These are phyloP conservation scores for Pelodiscus sinensis DNA, from an alignment of 2,113 vertebrate species.

Conservation along the genomic window DNA sequence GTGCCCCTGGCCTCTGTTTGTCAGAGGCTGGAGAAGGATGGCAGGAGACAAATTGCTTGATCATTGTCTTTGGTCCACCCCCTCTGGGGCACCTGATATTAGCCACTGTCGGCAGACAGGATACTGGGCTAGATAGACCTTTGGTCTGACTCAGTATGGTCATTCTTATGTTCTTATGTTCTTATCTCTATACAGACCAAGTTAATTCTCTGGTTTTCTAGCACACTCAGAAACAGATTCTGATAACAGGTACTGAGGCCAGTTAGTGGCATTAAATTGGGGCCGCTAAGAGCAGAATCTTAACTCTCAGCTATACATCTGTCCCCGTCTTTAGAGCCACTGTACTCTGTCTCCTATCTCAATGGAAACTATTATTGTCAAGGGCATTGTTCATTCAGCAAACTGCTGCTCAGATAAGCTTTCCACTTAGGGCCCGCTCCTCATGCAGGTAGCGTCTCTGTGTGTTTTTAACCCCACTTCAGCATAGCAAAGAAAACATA, in stretches of 20 bases:
- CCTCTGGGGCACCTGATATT: no score
- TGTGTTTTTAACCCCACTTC: not conserved
- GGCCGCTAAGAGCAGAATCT: not conserved
- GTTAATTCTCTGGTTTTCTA: not conserved
- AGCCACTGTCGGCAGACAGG: no score
- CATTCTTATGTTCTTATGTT: not conserved
- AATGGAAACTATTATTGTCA: not conserved
- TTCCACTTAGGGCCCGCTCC: not conserved
- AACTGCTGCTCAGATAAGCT: not conserved
- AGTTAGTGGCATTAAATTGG: not conserved
- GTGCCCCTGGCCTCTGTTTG: no score
- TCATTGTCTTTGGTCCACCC: no score
- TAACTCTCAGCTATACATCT: not conserved
- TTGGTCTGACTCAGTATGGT: no score
- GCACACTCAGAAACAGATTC: rapidly evolving
- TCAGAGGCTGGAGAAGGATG: no score
- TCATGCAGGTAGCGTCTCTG: not conserved
- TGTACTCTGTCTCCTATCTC: not conserved
- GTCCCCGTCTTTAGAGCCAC: rapidly evolving
- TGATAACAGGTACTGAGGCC: not conserved
- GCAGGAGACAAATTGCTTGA: no score
- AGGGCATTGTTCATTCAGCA: rapidly evolving
- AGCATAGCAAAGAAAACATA: not conserved
- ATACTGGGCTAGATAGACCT: no score
- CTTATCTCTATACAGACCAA: not conserved